Conservation (phyloP, 2,113 vertebrate genomes). For the Lepus timidus region DNA sequence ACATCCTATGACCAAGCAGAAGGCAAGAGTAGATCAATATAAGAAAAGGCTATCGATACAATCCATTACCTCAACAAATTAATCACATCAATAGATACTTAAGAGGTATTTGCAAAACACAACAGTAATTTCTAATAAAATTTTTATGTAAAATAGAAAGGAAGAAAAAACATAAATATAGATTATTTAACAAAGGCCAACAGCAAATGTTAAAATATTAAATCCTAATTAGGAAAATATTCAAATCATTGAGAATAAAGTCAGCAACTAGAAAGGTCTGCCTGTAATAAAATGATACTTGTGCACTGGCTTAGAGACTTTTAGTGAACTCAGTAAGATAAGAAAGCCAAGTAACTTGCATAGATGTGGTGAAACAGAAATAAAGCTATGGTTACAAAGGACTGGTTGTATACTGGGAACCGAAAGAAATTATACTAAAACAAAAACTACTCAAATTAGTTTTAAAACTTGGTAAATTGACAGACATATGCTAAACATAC, state of each 20-base stretch:
- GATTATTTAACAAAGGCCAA: background rate
- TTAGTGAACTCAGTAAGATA: background rate
- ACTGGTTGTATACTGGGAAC: background rate
- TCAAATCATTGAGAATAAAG: slow-evolving; percentile 1
- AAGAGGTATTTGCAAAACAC: background rate
- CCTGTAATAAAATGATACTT: background rate
- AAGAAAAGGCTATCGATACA: background rate
- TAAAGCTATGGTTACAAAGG: background rate
- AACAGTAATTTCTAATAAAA: background rate
- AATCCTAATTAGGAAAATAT: background rate
- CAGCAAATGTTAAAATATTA: background rate
- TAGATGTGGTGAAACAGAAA: background rate
- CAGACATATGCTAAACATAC: background rate
- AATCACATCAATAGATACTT: background rate
- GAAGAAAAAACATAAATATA: background rate
- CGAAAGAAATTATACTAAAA: background rate
- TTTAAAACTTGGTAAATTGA: background rate
- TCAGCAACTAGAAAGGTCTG: background rate
- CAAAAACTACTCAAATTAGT: background rate
- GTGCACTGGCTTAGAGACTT: background rate
- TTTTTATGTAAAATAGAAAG: background rate
- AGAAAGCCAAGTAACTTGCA: background rate
- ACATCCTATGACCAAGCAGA: background rate
- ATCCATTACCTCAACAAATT: background rate
- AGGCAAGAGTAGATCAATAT: background rate